A percentile compares a stretch with the other conserved stretches of the same genome.
Conservation (phyloP, 2,888 invertebrate genomes). For the Rhogogaster chlorosoma region DNA sequence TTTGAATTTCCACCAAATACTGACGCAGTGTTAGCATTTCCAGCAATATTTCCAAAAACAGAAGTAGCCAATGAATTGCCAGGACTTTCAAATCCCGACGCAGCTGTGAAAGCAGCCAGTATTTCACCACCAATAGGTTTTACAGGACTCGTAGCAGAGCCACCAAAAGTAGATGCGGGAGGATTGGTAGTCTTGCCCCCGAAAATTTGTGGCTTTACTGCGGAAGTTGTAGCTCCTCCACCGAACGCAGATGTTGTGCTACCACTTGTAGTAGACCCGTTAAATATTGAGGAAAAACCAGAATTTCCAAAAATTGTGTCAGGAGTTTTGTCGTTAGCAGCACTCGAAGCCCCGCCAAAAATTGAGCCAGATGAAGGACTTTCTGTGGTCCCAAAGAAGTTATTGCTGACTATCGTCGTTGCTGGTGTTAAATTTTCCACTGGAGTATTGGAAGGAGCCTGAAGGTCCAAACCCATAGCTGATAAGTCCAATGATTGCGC, state of each 20-base stretch:
- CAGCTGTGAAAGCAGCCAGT: conserved; percentile 22
- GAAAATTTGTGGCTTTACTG: conserved; percentile 14
- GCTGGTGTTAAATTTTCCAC: conserved; percentile 25
- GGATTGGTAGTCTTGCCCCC: conserved; percentile 29
- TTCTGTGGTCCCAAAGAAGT: conserved; percentile 43
- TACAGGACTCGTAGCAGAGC: conserved; percentile 40
- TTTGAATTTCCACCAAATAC: conserved; percentile 61
- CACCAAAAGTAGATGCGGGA: conserved; percentile 57
- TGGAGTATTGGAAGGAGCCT: conserved; percentile 23
- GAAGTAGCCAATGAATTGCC: conserved; percentile 51
- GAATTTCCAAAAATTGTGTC: conserved; percentile 45
- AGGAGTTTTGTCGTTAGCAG: conserved; percentile 34
- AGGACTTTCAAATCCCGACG: conserved; percentile 54
- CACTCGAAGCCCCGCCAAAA: conserved; percentile 56
- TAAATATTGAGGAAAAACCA: conserved; percentile 25
- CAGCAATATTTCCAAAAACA: conserved; percentile 57
- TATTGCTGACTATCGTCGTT: neutral
- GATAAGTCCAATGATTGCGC: conserved; percentile 38
- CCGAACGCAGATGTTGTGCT: neutral
- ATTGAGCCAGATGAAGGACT: conserved; percentile 55
- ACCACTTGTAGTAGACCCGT: neutral
- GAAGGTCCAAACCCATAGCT: neutral
- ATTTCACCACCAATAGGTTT: neutral
- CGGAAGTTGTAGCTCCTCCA: neutral
- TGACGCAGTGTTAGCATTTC: conserved; percentile 54